Conservation (phyloP, 37 sponge, comb jelly and placozoan species). For the Oopsacas minuta region DNA sequence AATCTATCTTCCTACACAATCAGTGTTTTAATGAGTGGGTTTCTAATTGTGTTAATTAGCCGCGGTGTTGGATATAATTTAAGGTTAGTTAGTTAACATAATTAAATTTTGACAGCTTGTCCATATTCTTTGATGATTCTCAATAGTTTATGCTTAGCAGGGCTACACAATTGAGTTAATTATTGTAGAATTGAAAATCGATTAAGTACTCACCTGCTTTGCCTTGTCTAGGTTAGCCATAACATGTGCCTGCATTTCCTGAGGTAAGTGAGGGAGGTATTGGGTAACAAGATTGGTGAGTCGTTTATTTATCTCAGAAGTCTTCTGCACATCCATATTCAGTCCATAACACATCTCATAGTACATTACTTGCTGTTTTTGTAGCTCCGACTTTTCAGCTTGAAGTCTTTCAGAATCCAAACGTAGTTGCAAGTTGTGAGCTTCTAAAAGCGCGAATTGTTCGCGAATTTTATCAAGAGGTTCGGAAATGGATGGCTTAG, state of each 20-base stretch:
- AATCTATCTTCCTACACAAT: too few relatives aligned
- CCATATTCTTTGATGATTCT: too few relatives aligned
- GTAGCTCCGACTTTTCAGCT: not conserved
- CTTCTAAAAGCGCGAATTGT: not conserved
- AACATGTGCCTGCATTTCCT: conserved; percentile 1
- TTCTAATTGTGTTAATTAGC: too few relatives aligned
- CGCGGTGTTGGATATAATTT: too few relatives aligned
- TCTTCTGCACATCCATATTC: conserved; percentile 91
- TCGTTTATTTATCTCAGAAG: not conserved
- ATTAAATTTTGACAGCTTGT: too few relatives aligned
- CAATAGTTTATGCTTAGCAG: too few relatives aligned
- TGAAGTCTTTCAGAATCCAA: not conserved
- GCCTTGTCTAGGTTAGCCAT: not conserved
- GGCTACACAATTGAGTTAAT: too few relatives aligned
- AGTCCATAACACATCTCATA: conserved; percentile 96
- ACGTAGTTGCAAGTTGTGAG: not conserved
- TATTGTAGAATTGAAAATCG: too few relatives aligned
- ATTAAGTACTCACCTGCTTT: not conserved
- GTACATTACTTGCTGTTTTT: conserved; percentile 36
- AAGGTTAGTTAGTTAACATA: too few relatives aligned
- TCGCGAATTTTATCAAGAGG: not conserved
- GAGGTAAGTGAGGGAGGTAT: not conserved
- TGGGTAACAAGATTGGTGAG: not conserved
- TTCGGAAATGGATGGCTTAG: not conserved
- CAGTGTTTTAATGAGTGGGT: too few relatives aligned